phyloP scores from a whole-genome alignment of 1,140 invertebrate species.

The Temnothorax nylanderi region DNA sequence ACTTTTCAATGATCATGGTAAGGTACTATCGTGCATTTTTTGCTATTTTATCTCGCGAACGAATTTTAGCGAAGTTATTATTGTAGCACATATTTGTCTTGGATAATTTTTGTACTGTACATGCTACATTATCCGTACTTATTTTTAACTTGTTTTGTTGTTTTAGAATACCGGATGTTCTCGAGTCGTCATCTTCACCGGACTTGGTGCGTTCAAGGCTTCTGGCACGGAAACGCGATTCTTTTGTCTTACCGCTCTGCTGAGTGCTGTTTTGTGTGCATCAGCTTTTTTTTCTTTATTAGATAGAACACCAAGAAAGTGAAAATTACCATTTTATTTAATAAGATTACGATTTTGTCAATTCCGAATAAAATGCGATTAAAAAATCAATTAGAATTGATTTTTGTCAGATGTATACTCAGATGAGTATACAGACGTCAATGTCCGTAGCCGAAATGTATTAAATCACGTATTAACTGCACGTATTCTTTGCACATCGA shows the following conservation, averaged over 20 bases:
- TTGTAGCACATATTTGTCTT: background rate
- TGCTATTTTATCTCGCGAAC: background rate
- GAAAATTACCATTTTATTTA: constrained; percentile 3
- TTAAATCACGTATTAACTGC: background rate
- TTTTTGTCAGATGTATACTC: no score
- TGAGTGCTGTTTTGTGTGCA: constrained; percentile 43
- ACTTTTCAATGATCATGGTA: constrained; percentile 21
- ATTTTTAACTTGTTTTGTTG: background rate
- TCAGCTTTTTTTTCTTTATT: background rate
- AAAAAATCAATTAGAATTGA: background rate
- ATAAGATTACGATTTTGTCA: background rate
- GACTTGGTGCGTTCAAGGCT: constrained; percentile 21
- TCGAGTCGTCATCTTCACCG: constrained; percentile 62
- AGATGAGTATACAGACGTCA: background rate
- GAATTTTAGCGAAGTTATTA: background rate
- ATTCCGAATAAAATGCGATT: background rate
- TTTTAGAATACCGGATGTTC: constrained; percentile 57
- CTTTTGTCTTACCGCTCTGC: constrained; percentile 76
- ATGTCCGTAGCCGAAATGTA: background rate
- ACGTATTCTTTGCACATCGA: background rate
- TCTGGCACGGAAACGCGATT: constrained; percentile 59
- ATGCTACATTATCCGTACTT: background rate
- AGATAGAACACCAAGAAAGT: background rate
- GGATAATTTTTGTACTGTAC: background rate
- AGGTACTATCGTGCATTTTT: background rate